These are phyloP conservation scores for Brachyhypopomus occidentalis DNA, from an alignment of 2,113 vertebrate genomes.

Conservation along the genomic window DNA sequence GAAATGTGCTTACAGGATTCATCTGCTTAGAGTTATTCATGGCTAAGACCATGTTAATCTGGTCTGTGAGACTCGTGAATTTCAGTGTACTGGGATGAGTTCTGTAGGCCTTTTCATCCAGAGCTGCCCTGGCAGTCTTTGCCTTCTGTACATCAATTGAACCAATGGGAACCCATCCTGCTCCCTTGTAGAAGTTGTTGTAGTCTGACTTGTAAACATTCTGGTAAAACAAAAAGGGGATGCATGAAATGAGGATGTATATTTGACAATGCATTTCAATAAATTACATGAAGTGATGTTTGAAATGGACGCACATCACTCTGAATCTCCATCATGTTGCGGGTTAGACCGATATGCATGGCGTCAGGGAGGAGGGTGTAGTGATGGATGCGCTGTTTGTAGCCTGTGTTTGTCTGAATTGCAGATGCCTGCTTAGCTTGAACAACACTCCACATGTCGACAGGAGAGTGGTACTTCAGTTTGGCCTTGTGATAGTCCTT, in stretches of 20 bases:
- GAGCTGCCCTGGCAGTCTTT: slow-evolving; percentile 77
- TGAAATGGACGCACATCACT: slow-evolving; percentile 82
- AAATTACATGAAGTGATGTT: slow-evolving; percentile 5
- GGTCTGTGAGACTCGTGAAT: slow-evolving; percentile 88
- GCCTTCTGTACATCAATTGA: slow-evolving; percentile 85
- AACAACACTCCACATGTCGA: slow-evolving; percentile 86
- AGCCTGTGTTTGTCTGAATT: slow-evolving; percentile 79
- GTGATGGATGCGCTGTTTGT: slow-evolving; percentile 82
- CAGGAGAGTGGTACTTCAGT: slow-evolving; percentile 85
- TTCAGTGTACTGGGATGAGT: slow-evolving; percentile 81
- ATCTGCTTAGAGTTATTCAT: slow-evolving; percentile 84
- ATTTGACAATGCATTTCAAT: not conserved
- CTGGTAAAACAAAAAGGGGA: slow-evolving; percentile 62
- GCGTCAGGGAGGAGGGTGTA: slow-evolving; percentile 86
- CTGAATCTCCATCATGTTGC: slow-evolving; percentile 87
- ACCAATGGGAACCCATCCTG: slow-evolving; percentile 86
- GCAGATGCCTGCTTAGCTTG: slow-evolving; percentile 85
- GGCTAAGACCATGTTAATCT: slow-evolving; percentile 86
- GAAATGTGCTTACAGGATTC: slow-evolving; percentile 67
- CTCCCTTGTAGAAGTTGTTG: slow-evolving; percentile 79
- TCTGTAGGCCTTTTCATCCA: slow-evolving; percentile 78
- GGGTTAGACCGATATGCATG: slow-evolving; percentile 78
- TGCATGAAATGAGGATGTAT: not conserved
- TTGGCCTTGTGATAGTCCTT: slow-evolving; percentile 90
- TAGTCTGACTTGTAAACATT: slow-evolving; percentile 87